Evolutionary conservation across 1,140 invertebrate genomes (phyloP), one percentile per base, ranked within the genome.

Genomic region (Ostrea denselamellosa): DNA sequence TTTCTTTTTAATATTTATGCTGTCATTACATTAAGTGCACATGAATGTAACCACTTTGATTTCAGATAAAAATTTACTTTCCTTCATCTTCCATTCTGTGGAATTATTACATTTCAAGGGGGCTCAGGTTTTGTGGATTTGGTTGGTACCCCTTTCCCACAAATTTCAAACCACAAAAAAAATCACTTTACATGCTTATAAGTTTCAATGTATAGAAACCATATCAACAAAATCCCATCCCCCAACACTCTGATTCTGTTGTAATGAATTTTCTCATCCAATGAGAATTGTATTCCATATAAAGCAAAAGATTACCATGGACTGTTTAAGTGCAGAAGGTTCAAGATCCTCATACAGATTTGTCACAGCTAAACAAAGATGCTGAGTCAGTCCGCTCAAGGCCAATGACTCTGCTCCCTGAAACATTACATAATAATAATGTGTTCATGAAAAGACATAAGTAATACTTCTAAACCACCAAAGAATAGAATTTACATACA

Each of bases 381-480:
- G 91, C 8, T 91, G 87, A 9, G 92, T 91, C 52, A 93, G 86
- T 9, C 92, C 90, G 88, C 89, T 92, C 85, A 91, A 82, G 12
- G 89, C 22, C 84, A 93, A 81, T 58, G 90, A 87, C n/a, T 89
- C 90, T 12, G 92, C 92, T 9, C 92, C 92, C 93, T 93, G 85
- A 14, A 88, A 89, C n/a, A 71, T 12, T 12, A 14, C 68, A 19
- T 58, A 10, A 83, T 58, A 84, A 51, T 5, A 56, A 17, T 56
- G 17, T 17, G 17, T 56, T 3, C 54, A 56, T 58, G 56, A 17
- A 58, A 58, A 5, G 12, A 9, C 10, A 25, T 71, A 25, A 58
- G 12, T 9, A 14, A 58, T 58, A 58, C 19, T 58, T 58, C 12
- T 58, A 0, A 58, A 58, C 0, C 12, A 3, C 12, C 9, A 17